Evolutionary conservation across 92 coral and sea anemone species (phyloP).

Genomic region (Umimayanthus kanabou): DNA sequence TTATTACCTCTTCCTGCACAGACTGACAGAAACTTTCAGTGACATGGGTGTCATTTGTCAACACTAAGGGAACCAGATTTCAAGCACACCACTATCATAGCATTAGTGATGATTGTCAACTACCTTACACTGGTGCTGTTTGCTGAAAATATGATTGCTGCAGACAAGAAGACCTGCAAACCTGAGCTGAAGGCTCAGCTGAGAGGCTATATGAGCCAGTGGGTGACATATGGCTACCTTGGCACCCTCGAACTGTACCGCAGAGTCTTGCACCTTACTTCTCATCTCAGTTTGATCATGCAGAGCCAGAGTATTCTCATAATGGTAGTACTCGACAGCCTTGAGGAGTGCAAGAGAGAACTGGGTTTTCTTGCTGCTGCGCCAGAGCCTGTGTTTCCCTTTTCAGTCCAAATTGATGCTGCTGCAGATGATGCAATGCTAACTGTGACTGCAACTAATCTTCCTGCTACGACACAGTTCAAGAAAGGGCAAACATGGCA

Average conservation of each 20-base stretch:
- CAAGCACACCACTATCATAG: conserved; percentile 58
- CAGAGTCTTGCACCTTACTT: conserved; percentile 54
- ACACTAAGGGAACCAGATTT: conserved; percentile 52
- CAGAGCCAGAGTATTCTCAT: conserved; percentile 50
- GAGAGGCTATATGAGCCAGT: conserved; percentile 40
- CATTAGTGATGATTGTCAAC: conserved; percentile 56
- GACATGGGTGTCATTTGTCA: conserved; percentile 49
- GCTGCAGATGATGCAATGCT: conserved; percentile 10
- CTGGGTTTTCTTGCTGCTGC: conserved; percentile 43
- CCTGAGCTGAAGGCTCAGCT: conserved; percentile 50
- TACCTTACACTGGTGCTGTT: conserved; percentile 43
- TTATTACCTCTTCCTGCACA: conserved; percentile 45
- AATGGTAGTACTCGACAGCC: conserved; percentile 45
- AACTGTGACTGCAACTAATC: conserved; percentile 43
- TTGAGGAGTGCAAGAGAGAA: conserved; percentile 47
- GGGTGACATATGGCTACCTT: conserved; percentile 49
- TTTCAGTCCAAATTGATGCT: conserved; percentile 23
- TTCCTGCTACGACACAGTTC: conserved; percentile 41
- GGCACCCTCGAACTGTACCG: conserved; percentile 51
- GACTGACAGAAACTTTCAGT: conserved; percentile 56
- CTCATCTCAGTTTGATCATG: conserved; percentile 55
- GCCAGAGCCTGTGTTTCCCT: conserved; percentile 43
- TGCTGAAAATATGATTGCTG: conserved; percentile 54
- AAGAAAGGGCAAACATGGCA: conserved; percentile 43
- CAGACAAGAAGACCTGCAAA: conserved; percentile 51